Evolutionary conservation across 2,113 vertebrate species (phyloP).

Genomic region (Isurus oxyrinchus): DNA sequence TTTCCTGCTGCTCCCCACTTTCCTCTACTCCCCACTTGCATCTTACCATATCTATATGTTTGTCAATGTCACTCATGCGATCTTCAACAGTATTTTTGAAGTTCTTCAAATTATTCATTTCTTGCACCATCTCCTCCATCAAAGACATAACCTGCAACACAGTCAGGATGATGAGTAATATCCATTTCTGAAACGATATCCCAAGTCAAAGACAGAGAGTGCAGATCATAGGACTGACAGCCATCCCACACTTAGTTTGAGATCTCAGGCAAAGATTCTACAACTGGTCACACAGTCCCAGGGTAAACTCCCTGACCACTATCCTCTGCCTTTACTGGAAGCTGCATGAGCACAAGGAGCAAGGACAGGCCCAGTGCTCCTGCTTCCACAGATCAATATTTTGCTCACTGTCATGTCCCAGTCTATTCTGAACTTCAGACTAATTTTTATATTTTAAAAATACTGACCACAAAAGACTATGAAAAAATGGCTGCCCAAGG

Average conservation of each 20-base stretch:
- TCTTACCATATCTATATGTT: conserved; percentile 41
- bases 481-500: too few relatives aligned
- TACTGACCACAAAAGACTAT: too few relatives aligned
- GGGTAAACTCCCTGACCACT: background rate
- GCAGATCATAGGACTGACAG: background rate
- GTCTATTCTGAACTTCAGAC: too few relatives aligned
- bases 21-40: background rate
- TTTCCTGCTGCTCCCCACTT: too few relatives aligned
- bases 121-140: conserved; percentile 50
- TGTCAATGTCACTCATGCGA: conserved; percentile 45
- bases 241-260: background rate
- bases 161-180: background rate
- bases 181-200: background rate
- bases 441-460: too few relatives aligned
- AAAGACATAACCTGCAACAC: conserved; percentile 49
- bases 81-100: conserved; percentile 43
- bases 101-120: conserved; percentile 49
- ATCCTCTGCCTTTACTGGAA: too few relatives aligned
- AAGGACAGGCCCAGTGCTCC: too few relatives aligned
- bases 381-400: too few relatives aligned
- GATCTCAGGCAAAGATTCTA: background rate
- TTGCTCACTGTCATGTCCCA: too few relatives aligned
- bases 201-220: background rate
- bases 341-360: too few relatives aligned
- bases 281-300: background rate